These are phyloP conservation scores for Lycia hirtaria DNA, from an alignment of 2,888 invertebrate species.

Conservation along the genomic window DNA sequence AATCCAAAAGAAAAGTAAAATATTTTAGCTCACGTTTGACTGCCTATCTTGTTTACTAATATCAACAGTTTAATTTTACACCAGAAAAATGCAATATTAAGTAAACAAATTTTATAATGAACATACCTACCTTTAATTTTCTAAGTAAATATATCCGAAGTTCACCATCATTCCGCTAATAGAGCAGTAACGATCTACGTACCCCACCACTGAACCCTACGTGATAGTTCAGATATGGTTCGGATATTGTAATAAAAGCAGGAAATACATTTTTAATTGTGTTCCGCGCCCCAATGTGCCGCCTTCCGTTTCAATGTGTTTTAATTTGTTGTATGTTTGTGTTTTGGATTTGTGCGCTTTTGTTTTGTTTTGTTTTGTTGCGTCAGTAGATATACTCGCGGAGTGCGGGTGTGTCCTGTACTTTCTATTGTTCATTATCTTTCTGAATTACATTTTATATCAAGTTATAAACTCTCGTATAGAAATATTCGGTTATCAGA, in stretches of 20 bases:
- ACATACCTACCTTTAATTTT: conserved; percentile 5
- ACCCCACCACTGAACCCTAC: conserved; percentile 53
- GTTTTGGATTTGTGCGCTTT: conserved; percentile 24
- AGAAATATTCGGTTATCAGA: no score
- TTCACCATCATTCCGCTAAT: conserved; percentile 33
- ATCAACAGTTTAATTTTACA: no score
- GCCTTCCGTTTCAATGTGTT: conserved; percentile 58
- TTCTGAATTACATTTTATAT: no score
- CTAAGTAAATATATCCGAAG: conserved; percentile 8
- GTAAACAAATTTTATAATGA: no score
- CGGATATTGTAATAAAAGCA: conserved; percentile 55
- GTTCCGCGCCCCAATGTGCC: conserved; percentile 48
- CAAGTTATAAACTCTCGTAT: no score
- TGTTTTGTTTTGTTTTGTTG: neutral
- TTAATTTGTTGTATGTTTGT: conserved; percentile 42
- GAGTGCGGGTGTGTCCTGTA: neutral
- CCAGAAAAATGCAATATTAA: no score
- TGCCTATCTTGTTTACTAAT: no score
- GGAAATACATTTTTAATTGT: conserved; percentile 59
- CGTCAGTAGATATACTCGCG: no score
- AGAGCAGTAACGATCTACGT: conserved; percentile 48
- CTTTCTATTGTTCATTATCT: conserved; percentile 14
- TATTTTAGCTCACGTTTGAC: no score
- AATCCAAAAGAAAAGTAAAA: no score
- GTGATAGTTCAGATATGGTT: conserved; percentile 54